Conservation (phyloP, 2,888 invertebrate species). For the Carterocephalus palaemon region DNA sequence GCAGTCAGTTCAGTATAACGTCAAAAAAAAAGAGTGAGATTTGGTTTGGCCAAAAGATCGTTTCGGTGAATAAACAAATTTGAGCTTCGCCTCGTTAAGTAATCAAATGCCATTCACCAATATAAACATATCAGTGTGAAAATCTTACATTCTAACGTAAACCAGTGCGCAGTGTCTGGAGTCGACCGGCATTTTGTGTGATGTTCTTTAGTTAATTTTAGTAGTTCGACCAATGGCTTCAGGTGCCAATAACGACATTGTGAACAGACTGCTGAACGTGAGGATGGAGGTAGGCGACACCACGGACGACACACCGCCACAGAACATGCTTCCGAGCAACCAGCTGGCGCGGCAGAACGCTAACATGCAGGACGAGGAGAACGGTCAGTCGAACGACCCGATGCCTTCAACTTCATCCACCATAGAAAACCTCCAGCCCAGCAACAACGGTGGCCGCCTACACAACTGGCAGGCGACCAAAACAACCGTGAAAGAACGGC, state of each 20-base stretch:
- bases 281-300: conserved; percentile 56
- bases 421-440: conserved; percentile 63
- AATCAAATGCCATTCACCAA: conserved; percentile 12
- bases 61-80: conserved; percentile 24
- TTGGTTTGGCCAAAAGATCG: conserved; percentile 12
- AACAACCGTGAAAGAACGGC: conserved; percentile 85
- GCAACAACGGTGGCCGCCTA: conserved; percentile 67
- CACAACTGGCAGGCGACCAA: conserved; percentile 88
- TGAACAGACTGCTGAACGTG: conserved; percentile 59
- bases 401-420: conserved; percentile 50
- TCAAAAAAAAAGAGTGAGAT: background rate
- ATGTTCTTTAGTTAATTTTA: conserved; percentile 43
- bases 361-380: conserved; percentile 56
- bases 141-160: conserved; percentile 10
- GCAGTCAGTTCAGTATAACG: background rate
- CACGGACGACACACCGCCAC: conserved; percentile 50
- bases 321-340: conserved; percentile 76
- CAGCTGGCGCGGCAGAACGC: conserved; percentile 56
- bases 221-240: conserved; percentile 59
- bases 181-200: conserved; percentile 35
- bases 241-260: conserved; percentile 65
- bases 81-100: conserved; percentile 15
- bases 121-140: conserved; percentile 25
- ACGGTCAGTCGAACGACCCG: conserved; percentile 49
- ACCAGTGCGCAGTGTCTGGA: background rate